Percentiles rank a stretch among this genome's conserved stretches.
phyloP scores from a whole-genome alignment of 2,797 vertebrate species.

The Petrocephalus schoutedeni region DNA sequence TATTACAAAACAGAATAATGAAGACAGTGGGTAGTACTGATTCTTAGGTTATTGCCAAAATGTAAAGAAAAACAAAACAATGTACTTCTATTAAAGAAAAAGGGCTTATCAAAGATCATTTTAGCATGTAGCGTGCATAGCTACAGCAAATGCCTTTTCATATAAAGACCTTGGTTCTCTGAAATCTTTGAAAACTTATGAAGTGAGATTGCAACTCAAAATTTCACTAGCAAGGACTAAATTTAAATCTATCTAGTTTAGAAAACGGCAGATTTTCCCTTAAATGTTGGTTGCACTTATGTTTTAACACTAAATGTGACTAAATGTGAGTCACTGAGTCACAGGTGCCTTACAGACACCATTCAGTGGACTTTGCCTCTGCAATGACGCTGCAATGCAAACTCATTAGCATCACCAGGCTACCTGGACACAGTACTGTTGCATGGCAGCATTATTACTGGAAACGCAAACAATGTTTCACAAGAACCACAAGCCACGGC shows the following conservation, averaged over 20 bases:
- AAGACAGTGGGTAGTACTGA: background rate
- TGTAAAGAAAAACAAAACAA: background rate
- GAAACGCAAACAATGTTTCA: background rate
- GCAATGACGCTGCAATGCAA: background rate
- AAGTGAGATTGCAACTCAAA: background rate
- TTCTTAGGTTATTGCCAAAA: background rate
- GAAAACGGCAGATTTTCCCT: background rate
- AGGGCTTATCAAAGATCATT: background rate
- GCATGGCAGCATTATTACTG: background rate
- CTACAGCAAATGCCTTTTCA: background rate
- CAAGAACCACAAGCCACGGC: background rate
- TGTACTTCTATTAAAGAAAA: background rate
- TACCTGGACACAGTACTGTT: conserved; percentile 8
- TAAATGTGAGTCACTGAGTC: conserved; percentile 14
- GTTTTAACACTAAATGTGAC: too few relatives aligned
- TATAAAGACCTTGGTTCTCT: background rate
- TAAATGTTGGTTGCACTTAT: too few relatives aligned
- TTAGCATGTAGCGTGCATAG: background rate
- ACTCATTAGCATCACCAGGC: conserved; percentile 29
- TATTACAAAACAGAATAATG: background rate
- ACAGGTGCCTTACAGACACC: background rate
- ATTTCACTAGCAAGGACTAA: background rate
- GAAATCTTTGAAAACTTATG: background rate
- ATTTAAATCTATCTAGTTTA: background rate
- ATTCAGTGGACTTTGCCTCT: conserved; percentile 14